Conservation (phyloP, 2,113 vertebrate genomes). For the Craseonycteris thonglongyai region DNA sequence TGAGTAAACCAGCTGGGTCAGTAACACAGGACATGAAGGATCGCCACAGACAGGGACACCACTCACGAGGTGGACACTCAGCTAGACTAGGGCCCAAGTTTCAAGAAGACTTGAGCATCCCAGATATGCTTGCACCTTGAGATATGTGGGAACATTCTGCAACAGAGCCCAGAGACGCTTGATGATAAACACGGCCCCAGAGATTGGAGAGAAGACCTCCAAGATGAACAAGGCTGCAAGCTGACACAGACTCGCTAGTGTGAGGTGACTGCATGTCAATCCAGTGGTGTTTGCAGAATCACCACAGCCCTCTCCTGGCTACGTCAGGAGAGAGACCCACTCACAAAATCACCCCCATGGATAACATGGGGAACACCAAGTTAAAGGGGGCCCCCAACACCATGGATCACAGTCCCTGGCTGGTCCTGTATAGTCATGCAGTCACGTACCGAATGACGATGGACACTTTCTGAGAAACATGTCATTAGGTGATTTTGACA, state of each 20-base stretch:
- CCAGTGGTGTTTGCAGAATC: neutral
- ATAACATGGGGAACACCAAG: neutral
- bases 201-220: neutral
- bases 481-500: no score
- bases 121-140: neutral
- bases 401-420: accelerated
- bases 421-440: no score
- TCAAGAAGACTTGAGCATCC: neutral
- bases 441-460: no score
- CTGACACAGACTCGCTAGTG: neutral
- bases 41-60: accelerated
- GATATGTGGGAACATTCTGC: neutral
- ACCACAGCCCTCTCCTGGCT: neutral
- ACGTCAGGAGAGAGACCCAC: neutral
- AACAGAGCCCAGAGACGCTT: neutral
- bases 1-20: accelerated
- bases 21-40: accelerated
- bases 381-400: no score
- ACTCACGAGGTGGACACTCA: neutral
- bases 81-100: neutral
- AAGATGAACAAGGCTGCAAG: neutral
- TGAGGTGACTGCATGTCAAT: neutral
- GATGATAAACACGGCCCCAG: neutral
- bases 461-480: neutral
- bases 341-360: neutral